Base-by-base conservation (phyloP, 2,797 vertebrate species). In the Manis pentadactyla region DNA sequence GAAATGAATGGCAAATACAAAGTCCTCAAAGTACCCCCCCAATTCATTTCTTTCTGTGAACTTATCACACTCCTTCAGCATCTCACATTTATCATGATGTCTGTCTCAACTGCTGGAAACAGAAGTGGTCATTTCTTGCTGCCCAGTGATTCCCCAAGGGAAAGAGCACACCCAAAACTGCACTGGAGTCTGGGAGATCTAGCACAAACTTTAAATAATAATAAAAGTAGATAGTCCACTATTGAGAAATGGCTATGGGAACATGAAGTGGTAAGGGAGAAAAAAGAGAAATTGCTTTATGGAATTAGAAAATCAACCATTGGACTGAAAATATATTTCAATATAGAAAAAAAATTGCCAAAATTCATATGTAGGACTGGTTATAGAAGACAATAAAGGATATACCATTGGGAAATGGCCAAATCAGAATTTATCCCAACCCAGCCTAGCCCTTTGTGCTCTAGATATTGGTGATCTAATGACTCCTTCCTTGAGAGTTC, bases 1-100 rank as follows among this genome's bases (percentile, higher is more conserved):
- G 73, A 92, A 96, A 87, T 81, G 23, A 93, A 94, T 88, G 87
- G 31, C 53, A 19, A 83, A 49, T 79, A 31, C 13, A 69, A 63
- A 86, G 68, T 82, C 37, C 78, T 86, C 57, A 46, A 49, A 29
- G 34, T 74, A 37, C 6, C 57, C 34, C 23, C 12, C 21, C 13
- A 55, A 63, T 87, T 82, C n/a, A 66, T 77, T 84, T 95, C 27
- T 86, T 39, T 66, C 57, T 93, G 25, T 57, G 55, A 88, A 55
- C 23, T 69, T 29, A 92, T 39, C 66, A 55, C 15, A 83, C 5
- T 82, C 5, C 53, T 79, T 77, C 25, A 64, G 31, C 39, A 53
- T 21, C 51, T 91, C 42, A n/a, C 46, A 57, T 96, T 91, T 27
- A 25, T 83, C 73, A 46, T 14, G 34, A 57, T 85, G 31, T 49